Percentiles rank a stretch among this genome's conserved stretches.
These are phyloP conservation scores for Enteromius paludinosus DNA, from an alignment of 2,797 vertebrate genomes.

Conservation along the genomic window DNA sequence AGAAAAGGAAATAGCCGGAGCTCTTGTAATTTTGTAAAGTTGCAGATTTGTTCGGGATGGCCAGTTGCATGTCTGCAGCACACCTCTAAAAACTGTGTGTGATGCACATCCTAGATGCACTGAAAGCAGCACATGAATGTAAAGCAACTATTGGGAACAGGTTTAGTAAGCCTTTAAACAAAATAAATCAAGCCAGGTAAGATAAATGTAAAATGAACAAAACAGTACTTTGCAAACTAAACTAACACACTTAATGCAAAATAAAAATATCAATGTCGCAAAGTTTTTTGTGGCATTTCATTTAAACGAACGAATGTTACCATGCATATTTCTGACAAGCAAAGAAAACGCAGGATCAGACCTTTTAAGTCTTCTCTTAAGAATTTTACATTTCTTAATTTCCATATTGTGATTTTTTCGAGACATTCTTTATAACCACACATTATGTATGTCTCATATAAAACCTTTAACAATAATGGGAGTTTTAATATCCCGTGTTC, in stretches of 20 bases:
- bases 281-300: neutral
- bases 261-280: conserved; percentile 4
- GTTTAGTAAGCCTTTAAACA: conserved; percentile 17
- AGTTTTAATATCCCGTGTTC: conserved; percentile 13
- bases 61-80: conserved; percentile 1
- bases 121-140: neutral
- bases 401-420: conserved; percentile 1
- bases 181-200: conserved; percentile 24
- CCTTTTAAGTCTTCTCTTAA: neutral
- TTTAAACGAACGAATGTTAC: neutral
- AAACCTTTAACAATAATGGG: neutral
- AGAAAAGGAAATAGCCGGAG: conserved; percentile 25
- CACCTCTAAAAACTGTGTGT: conserved; percentile 13
- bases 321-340: neutral
- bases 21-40: neutral
- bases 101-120: neutral
- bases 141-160: conserved; percentile 6
- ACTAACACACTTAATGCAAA: conserved; percentile 18
- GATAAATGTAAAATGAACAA: neutral
- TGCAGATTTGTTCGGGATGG: conserved; percentile 6
- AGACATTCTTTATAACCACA: neutral
- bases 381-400: neutral
- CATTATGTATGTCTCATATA: neutral
- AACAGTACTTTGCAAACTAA: conserved; percentile 30
- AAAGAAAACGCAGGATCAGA: neutral